These are phyloP conservation scores for Drosophila rhopaloa DNA, from an alignment of 1,140 invertebrate species.

Conservation along the genomic window DNA sequence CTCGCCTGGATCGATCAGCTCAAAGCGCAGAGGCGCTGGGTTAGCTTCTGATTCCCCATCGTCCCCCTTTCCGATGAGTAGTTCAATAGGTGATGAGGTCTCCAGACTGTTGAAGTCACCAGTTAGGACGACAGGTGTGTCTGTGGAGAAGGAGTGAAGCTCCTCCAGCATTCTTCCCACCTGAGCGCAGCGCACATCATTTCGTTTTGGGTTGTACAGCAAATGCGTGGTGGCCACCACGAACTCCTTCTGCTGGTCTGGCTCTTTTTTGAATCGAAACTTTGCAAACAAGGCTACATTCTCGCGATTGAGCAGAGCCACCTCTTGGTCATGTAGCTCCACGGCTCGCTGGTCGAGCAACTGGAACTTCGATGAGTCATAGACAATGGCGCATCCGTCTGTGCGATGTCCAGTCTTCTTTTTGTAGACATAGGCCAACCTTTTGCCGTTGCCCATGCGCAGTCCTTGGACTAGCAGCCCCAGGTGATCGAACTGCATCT, in stretches of 20 bases:
- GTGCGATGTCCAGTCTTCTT: slow-evolving; percentile 88
- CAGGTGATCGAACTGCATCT: slow-evolving; percentile 93
- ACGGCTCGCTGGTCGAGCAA: slow-evolving; percentile 87
- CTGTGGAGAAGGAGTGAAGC: slow-evolving; percentile 89
- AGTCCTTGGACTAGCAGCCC: slow-evolving; percentile 60
- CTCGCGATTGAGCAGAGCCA: slow-evolving; percentile 89
- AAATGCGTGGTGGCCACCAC: slow-evolving; percentile 97
- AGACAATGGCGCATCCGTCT: slow-evolving; percentile 95
- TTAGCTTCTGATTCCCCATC: no score
- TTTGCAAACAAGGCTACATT: slow-evolving; percentile 94
- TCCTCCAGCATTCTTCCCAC: slow-evolving; percentile 92
- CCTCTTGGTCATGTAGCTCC: slow-evolving; percentile 85
- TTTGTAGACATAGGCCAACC: slow-evolving; percentile 89
- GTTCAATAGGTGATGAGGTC: slow-evolving; percentile 88
- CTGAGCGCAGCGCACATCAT: slow-evolving; percentile 95
- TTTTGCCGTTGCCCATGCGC: slow-evolving; percentile 29
- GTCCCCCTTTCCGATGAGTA: slow-evolving; percentile 4
- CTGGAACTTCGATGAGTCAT: slow-evolving; percentile 87
- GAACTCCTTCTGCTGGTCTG: slow-evolving; percentile 84
- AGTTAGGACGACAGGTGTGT: slow-evolving; percentile 91
- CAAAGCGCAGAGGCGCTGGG: slow-evolving; percentile 1
- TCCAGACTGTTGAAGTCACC: slow-evolving; percentile 96
- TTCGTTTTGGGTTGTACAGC: slow-evolving; percentile 95
- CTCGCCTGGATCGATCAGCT: slow-evolving; percentile 81
- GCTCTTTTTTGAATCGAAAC: slow-evolving; percentile 86